Percentiles rank a stretch among this genome's conserved stretches.
Conservation (phyloP, 1,140 invertebrate genomes). For the Papilio machaon region DNA sequence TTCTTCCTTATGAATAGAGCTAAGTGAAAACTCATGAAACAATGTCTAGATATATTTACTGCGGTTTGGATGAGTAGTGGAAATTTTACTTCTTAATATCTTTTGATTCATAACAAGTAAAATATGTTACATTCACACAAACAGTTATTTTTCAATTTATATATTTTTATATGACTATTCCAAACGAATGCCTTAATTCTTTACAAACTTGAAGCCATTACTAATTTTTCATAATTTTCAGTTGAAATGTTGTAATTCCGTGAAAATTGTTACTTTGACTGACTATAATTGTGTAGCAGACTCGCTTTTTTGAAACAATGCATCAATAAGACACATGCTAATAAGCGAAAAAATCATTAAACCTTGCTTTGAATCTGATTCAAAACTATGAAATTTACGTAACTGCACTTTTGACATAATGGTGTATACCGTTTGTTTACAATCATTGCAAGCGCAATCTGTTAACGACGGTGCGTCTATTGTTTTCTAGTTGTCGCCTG, state of each 20-base stretch:
- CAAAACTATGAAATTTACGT: not conserved
- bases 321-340: not conserved
- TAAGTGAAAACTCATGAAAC: slow-evolving; percentile 8
- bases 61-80: not conserved
- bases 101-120: not conserved
- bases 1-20: not conserved
- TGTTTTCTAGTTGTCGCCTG: not conserved
- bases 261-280: too few species aligned
- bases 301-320: too few species aligned
- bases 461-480: not conserved
- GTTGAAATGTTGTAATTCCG: too few species aligned
- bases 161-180: too few species aligned
- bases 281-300: too few species aligned
- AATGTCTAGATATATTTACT: not conserved
- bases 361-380: not conserved
- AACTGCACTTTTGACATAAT: not conserved
- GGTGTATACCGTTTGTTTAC: not conserved
- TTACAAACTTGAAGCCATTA: too few species aligned
- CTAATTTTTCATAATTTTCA: too few species aligned
- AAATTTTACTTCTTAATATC: not conserved
- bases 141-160: too few species aligned
- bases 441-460: not conserved
- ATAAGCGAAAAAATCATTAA: not conserved
- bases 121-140: not conserved
- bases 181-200: too few species aligned